phyloP scores from a whole-genome alignment of 2,888 invertebrate species.

The Entomobrya proxima region DNA sequence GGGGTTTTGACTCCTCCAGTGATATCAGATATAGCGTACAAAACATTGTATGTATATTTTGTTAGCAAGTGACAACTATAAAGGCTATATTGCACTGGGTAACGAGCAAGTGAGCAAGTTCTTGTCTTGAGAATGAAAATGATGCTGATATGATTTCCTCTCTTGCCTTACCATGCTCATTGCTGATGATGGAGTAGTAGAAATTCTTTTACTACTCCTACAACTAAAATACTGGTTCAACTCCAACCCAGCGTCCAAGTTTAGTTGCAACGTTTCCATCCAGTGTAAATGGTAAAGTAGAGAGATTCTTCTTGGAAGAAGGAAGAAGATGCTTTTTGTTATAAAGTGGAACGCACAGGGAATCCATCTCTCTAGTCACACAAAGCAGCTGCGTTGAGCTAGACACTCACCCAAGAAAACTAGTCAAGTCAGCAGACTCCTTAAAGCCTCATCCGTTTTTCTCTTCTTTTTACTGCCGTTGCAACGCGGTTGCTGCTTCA shows the following conservation, averaged over 20 bases:
- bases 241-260: background rate
- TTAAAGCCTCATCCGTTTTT: background rate
- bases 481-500: background rate
- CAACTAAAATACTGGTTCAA: background rate
- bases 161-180: background rate
- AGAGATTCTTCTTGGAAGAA: background rate
- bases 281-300: background rate
- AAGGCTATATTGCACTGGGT: background rate
- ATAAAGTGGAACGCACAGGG: constrained; percentile 65
- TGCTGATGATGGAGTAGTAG: constrained; percentile 1
- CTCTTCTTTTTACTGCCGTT: background rate
- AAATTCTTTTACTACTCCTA: background rate
- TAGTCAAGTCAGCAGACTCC: background rate
- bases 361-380: constrained; percentile 66
- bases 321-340: constrained; percentile 55
- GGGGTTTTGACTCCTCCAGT: no score
- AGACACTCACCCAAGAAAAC: constrained; percentile 21
- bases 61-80: no score
- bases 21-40: background rate
- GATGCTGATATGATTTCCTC: constrained; percentile 24
- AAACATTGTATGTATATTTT: background rate
- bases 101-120: background rate
- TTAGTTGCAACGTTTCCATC: background rate
- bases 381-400: constrained; percentile 63
- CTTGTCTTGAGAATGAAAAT: constrained; percentile 6